These are phyloP conservation scores for Syngnathus floridae DNA, from an alignment of 2,113 vertebrate species.

Conservation along the genomic window DNA sequence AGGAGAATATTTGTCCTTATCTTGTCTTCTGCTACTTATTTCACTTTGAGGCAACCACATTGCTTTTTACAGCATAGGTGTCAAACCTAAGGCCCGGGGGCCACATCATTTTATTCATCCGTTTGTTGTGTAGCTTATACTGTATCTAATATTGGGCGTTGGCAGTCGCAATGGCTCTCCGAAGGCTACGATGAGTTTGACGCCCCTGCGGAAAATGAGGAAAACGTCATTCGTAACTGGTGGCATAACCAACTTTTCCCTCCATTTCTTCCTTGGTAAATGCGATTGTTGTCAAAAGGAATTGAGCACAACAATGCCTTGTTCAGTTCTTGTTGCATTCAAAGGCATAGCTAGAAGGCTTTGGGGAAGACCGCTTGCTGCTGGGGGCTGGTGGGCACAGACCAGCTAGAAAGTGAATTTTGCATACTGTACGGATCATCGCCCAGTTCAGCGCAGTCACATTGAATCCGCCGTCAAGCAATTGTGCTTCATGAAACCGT, in stretches of 20 bases:
- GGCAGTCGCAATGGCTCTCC: too few species aligned
- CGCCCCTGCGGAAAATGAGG: constrained; percentile 17
- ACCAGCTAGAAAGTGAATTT: constrained; percentile 93
- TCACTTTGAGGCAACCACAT: constrained; percentile 36
- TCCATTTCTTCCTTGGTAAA: constrained; percentile 64
- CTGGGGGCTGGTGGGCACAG: constrained; percentile 92
- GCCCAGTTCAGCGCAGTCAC: constrained; percentile 97
- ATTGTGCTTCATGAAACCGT: constrained; percentile 97
- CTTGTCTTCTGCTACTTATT: constrained; percentile 32
- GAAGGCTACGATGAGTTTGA: too few species aligned
- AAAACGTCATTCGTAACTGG: constrained; percentile 76
- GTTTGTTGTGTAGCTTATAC: too few species aligned
- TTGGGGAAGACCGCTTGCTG: constrained; percentile 74
- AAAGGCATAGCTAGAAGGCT: constrained; percentile 79
- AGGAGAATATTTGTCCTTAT: constrained; percentile 18
- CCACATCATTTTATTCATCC: too few species aligned
- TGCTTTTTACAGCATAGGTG: constrained; percentile 46
- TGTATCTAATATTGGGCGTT: too few species aligned
- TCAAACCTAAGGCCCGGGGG: too few species aligned
- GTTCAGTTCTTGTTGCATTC: constrained; percentile 84
- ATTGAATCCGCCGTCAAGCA: constrained; percentile 93
- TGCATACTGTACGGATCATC: constrained; percentile 99
- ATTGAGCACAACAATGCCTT: constrained; percentile 79
- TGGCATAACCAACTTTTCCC: constrained; percentile 74
- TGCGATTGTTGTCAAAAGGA: constrained; percentile 94